phyloP scores from a whole-genome alignment of 2,888 invertebrate species.

The Tribolium freemani region DNA sequence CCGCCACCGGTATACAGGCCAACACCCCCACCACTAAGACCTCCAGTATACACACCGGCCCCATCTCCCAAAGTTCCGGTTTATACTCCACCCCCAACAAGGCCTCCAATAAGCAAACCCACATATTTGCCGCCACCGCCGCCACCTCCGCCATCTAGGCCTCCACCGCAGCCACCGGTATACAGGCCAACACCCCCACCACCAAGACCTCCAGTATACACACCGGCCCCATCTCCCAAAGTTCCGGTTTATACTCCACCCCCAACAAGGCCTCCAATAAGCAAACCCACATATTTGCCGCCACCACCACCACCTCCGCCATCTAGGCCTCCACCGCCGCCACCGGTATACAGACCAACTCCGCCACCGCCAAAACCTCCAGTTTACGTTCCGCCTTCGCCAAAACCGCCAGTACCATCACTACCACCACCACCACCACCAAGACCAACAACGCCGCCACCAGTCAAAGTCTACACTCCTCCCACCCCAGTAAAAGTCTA shows the following conservation, averaged over 20 bases:
- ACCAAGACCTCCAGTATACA: too few relatives aligned
- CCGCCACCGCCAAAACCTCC: too few relatives aligned
- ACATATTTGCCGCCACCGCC: conserved; percentile 4
- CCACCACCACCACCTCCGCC: too few relatives aligned
- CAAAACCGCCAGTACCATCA: not conserved
- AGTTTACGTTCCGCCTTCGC: conserved; percentile 3
- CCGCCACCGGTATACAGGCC: not conserved
- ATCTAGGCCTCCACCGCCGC: too few relatives aligned
- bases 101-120: not conserved
- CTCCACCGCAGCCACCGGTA: not conserved
- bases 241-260: too few relatives aligned
- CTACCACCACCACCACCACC: not conserved
- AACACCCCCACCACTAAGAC: conserved; percentile 11
- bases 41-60: not conserved
- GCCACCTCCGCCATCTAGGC: not conserved
- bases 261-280: too few relatives aligned
- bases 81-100: conserved; percentile 13
- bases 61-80: not conserved
- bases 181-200: not conserved
- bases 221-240: too few relatives aligned
- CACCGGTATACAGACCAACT: too few relatives aligned
- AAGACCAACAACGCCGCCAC: not conserved
- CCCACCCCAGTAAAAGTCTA: not conserved
- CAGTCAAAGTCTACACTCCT: not conserved
- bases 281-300: too few relatives aligned